A percentile compares a stretch with the other conserved stretches of the same genome.
phyloP scores from a whole-genome alignment of 2,113 vertebrate genomes.

The Saguinus midas region DNA sequence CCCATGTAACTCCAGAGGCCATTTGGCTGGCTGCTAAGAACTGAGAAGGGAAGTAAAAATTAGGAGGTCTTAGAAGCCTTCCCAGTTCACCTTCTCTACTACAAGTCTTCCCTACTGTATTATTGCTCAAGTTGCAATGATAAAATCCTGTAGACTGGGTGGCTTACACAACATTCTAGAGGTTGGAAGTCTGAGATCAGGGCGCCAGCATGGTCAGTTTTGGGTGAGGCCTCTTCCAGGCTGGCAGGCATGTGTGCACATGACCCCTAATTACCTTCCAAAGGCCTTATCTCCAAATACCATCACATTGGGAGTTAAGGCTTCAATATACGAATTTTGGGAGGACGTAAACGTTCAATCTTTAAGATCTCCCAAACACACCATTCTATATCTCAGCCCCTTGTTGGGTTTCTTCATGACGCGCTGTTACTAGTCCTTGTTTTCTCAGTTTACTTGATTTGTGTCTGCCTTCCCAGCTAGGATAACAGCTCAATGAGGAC shows the following conservation, averaged over 20 bases:
- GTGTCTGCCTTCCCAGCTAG: not conserved
- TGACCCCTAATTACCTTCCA: not conserved
- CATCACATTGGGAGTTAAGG: not conserved
- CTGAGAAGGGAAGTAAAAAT: not conserved
- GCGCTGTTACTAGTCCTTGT: not conserved
- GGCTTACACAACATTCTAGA: not conserved
- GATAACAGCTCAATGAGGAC: not conserved
- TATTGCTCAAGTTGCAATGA: not conserved
- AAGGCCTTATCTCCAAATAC: not conserved
- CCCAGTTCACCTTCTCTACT: not conserved
- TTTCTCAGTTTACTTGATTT: not conserved
- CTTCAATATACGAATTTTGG: not conserved
- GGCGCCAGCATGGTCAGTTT: not conserved
- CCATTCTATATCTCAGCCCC: not conserved
- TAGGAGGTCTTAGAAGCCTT: not conserved
- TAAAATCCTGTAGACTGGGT: not conserved
- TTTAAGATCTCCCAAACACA: not conserved
- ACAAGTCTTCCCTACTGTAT: not conserved
- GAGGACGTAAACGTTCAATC: not conserved
- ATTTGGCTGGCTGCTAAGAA: not conserved
- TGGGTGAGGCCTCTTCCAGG: not conserved
- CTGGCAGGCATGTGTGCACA: not conserved
- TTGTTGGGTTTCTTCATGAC: not conserved
- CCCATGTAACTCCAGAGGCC: not conserved
- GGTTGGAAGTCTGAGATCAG: not conserved